phyloP scores from a whole-genome alignment of 2,888 invertebrate genomes.

The Heliconius hortense region DNA sequence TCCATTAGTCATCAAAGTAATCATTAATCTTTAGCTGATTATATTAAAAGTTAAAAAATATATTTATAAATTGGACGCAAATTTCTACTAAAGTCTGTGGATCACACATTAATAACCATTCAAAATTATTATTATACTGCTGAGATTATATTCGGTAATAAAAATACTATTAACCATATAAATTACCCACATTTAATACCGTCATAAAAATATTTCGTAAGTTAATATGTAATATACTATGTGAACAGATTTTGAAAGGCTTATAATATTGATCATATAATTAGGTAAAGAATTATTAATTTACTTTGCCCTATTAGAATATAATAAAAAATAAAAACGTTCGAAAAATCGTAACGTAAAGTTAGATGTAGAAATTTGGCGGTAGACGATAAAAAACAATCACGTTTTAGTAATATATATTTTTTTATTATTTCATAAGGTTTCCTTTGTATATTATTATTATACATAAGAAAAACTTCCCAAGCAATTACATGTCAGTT shows the following conservation, averaged over 20 bases:
- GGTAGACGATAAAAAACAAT: no score
- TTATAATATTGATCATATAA: neutral
- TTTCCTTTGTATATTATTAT: neutral
- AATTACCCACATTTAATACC: conserved; percentile 51
- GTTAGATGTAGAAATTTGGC: no score
- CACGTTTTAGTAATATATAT: no score
- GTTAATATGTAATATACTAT: neutral
- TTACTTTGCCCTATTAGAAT: no score
- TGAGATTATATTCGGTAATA: conserved; percentile 15
- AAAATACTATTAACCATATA: conserved; percentile 23
- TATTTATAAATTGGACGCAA: neutral
- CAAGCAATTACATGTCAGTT: neutral
- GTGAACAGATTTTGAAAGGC: neutral
- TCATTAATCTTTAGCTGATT: conserved; percentile 15
- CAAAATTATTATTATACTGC: conserved; percentile 21
- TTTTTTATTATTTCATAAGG: neutral
- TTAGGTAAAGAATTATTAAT: no score
- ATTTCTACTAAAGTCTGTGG: neutral
- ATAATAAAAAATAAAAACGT: no score
- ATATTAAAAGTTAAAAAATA: conserved; percentile 4
- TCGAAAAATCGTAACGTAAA: no score
- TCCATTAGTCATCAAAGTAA: conserved; percentile 11
- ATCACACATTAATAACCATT: conserved; percentile 12
- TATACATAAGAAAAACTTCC: neutral
- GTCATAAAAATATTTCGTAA: conserved; percentile 33